These are phyloP conservation scores for Hetaerina americana DNA, from an alignment of 1,140 invertebrate species.

Conservation along the genomic window DNA sequence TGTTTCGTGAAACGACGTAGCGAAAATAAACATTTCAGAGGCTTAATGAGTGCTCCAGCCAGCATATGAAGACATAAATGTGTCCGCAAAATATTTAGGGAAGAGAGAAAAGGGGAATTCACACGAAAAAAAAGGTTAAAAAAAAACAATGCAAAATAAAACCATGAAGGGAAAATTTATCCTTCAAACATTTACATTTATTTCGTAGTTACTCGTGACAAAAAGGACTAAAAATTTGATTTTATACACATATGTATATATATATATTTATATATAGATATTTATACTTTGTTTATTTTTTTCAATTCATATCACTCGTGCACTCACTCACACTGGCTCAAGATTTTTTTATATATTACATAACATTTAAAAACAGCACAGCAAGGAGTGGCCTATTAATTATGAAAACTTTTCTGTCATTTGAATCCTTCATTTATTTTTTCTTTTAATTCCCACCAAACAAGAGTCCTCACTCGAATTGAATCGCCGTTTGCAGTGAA, in stretches of 20 bases:
- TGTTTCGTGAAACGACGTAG: too few relatives aligned
- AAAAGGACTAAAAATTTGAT: background rate
- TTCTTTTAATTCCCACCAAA: too few relatives aligned
- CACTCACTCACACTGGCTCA: background rate
- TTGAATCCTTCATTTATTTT: too few relatives aligned
- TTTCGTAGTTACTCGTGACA: background rate
- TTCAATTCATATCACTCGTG: background rate
- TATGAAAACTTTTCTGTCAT: background rate
- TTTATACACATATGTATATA: conserved; percentile 1
- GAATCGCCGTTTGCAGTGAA: too few relatives aligned
- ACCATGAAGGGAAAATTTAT: background rate
- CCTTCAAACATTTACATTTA: background rate
- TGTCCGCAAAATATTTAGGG: too few relatives aligned
- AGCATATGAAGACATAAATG: too few relatives aligned
- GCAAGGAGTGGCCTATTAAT: background rate
- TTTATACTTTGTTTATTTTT: background rate
- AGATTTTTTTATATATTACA: background rate
- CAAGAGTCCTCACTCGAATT: too few relatives aligned
- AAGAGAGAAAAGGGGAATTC: too few relatives aligned
- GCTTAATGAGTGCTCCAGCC: too few relatives aligned
- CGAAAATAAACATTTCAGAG: too few relatives aligned
- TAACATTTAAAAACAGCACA: background rate
- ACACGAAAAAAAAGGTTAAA: too few relatives aligned
- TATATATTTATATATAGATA: background rate
- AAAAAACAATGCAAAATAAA: too few relatives aligned